Evolutionary conservation across 2,888 invertebrate species (phyloP).

Genomic region (Chaitophorus viminalis): DNA sequence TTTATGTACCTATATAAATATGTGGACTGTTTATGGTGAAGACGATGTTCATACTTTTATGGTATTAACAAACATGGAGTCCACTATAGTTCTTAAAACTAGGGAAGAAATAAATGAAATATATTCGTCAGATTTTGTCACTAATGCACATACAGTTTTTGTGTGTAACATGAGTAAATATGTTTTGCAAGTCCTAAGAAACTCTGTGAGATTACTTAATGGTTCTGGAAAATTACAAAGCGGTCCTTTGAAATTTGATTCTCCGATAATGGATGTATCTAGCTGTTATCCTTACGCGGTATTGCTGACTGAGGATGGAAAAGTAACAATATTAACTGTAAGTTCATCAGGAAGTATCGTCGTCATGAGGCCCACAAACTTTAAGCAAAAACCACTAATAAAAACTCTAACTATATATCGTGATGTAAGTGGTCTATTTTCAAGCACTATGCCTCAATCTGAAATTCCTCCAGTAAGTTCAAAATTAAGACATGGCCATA

Average conservation of each 20-base stretch:
- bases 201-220: constrained; percentile 78
- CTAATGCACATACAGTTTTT: constrained; percentile 88
- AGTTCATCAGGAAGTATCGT: constrained; percentile 72
- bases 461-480: constrained; percentile 63
- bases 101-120: constrained; percentile 98
- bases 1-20: constrained; percentile 87
- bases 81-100: constrained; percentile 91
- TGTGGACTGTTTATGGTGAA: constrained; percentile 90
- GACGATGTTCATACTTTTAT: constrained; percentile 85
- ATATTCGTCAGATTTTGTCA: constrained; percentile 93
- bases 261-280: constrained; percentile 84
- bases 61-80: constrained; percentile 86
- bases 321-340: constrained; percentile 84
- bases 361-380: constrained; percentile 68
- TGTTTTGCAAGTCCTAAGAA: constrained; percentile 81
- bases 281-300: constrained; percentile 93
- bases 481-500: constrained; percentile 29
- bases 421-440: constrained; percentile 91
- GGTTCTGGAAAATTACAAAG: constrained; percentile 81
- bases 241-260: constrained; percentile 86
- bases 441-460: constrained; percentile 74
- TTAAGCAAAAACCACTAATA: constrained; percentile 68
- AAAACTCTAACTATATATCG: constrained; percentile 77
- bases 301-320: constrained; percentile 86
- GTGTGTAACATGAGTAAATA: constrained; percentile 95